These are phyloP conservation scores for Xenops minutus DNA, from an alignment of 2,797 vertebrate species.

Conservation along the genomic window DNA sequence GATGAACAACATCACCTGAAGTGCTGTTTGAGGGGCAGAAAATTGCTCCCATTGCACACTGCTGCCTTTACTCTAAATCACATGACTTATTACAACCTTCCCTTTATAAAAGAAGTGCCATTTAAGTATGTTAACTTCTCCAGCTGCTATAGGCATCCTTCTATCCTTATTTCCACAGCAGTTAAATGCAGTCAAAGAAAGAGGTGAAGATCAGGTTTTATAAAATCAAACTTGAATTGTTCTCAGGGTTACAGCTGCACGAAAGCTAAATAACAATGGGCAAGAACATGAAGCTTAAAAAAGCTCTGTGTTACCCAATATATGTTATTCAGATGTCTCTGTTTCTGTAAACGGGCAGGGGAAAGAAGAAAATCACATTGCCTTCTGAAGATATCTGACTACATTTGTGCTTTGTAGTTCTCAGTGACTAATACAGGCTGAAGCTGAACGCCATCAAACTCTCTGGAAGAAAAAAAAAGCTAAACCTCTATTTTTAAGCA, in stretches of 20 bases:
- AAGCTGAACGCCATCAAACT: neutral
- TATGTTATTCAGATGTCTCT: conserved; percentile 14
- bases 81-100: conserved; percentile 83
- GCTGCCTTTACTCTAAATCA: conserved; percentile 76
- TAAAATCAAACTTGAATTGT: conserved; percentile 60
- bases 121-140: conserved; percentile 93
- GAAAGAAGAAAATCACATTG: neutral
- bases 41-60: conserved; percentile 94
- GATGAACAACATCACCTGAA: conserved; percentile 94
- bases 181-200: conserved; percentile 62
- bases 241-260: neutral
- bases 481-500: neutral
- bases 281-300: conserved; percentile 12
- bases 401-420: neutral
- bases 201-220: conserved; percentile 61
- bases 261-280: conserved; percentile 25
- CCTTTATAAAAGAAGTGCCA: conserved; percentile 84
- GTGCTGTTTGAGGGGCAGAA: conserved; percentile 91
- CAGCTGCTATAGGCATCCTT: conserved; percentile 59
- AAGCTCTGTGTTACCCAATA: neutral
- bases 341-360: conserved; percentile 1
- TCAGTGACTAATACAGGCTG: neutral
- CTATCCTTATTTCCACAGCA: conserved; percentile 22
- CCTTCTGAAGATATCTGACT: neutral
- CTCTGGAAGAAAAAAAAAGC: neutral